Base-by-base conservation (phyloP, 2,797 vertebrate genomes). In the Furcifer pardalis region DNA sequence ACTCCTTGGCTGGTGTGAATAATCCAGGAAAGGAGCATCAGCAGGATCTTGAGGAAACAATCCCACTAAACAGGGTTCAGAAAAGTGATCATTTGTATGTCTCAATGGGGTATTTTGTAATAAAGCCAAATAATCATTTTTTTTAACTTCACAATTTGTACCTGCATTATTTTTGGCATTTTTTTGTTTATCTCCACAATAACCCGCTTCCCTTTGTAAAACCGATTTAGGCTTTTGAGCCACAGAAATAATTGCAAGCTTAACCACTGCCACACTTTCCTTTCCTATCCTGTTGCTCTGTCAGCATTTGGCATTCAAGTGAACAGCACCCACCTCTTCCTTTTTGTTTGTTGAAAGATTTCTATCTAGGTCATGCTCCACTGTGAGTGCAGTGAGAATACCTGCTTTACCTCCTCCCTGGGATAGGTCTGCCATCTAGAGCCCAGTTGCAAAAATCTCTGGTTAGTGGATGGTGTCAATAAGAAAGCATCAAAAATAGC, bases 301-400 rank as follows among this genome's bases (percentile, higher is more conserved):
- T 86, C 79, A 82, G 52, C 52, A 77, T 68, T 77, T 76, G 25
- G 19, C n/a, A 63, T 77, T 62, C 62, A 15, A 86, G 3, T 25
- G 21, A 56, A 74, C 21, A 74, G 35, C 21, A 35, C 7, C 30
- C 13, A 19, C 71, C 17, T 60, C 40, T 19, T 77, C 27, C 42
- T 82, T 86, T 77, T 21, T 77, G 73, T 82, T 19, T 75, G 49
- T 75, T 68, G 72, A 56, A 75, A 80, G 60, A 60, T 82, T 86
- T 69, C 35, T 82, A 62, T 86, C 80, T 80, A 86, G 84, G 84
- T 82, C 84, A 72, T 19, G 15, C 79, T 79, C 73, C 10, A n/a
- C 73, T 25, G 17, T 68, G 59, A 63, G 49, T 68, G 49, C 25
- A 44, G 19, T 37, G 49, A 37, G 2, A 10, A 49, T 32, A 66